phyloP scores from a whole-genome alignment of 2,797 vertebrate genomes.

The Ibycter americanus region DNA sequence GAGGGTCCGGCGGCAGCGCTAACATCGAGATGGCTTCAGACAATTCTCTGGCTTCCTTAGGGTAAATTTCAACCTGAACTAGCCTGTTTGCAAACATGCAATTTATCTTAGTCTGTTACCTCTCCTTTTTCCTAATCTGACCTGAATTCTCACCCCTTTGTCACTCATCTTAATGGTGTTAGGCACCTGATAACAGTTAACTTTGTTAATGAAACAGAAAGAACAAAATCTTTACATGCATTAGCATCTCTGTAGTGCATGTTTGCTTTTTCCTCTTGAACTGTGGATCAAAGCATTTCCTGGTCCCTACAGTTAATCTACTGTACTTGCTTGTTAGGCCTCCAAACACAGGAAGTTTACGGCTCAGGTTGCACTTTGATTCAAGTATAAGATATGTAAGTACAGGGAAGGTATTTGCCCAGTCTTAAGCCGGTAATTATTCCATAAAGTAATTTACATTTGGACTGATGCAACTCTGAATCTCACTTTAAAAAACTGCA shows the following conservation, averaged over 20 bases:
- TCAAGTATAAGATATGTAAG: background rate
- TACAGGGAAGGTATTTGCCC: background rate
- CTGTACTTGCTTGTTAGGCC: background rate
- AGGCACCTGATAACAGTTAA: conserved; percentile 57
- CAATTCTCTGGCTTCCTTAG: background rate
- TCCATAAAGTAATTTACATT: background rate
- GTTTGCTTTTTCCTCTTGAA: conserved; percentile 35
- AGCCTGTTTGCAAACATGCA: background rate
- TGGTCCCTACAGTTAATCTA: background rate
- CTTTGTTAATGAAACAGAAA: background rate
- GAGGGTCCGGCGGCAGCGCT: background rate
- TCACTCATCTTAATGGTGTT: background rate
- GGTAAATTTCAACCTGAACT: conserved; percentile 31
- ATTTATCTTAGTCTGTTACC: background rate
- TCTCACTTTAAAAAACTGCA: background rate
- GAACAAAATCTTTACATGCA: background rate
- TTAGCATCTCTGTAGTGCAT: background rate
- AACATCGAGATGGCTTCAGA: background rate
- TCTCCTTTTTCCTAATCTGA: conserved; percentile 13
- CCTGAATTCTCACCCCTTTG: conserved; percentile 36
- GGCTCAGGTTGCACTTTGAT: background rate
- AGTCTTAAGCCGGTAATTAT: background rate
- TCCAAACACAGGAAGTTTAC: conserved; percentile 26
- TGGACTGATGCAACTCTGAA: background rate
- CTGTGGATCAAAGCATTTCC: conserved; percentile 41